These are phyloP conservation scores for Macrosteles quadrilineatus DNA, from an alignment of 1,140 invertebrate genomes.

Conservation along the genomic window DNA sequence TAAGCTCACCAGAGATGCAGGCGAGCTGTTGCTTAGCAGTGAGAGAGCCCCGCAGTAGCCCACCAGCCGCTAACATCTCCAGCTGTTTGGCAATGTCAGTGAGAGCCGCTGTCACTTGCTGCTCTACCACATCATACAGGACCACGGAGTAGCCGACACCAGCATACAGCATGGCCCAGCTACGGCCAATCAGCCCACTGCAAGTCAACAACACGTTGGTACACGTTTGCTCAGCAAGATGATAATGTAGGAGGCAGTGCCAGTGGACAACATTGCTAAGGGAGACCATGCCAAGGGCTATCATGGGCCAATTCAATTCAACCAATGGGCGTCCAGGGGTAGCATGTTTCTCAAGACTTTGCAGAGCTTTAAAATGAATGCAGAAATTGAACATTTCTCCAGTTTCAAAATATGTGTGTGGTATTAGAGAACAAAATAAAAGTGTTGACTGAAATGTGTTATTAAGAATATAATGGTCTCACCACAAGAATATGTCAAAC, in stretches of 20 bases:
- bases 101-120: constrained; percentile 73
- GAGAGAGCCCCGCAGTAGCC: constrained; percentile 71
- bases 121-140: constrained; percentile 78
- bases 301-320: background rate
- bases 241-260: background rate
- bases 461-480: too few species aligned
- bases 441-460: too few species aligned
- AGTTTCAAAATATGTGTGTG: too few species aligned
- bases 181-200: constrained; percentile 90
- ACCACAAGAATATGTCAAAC: too few species aligned
- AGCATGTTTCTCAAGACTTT: too few species aligned
- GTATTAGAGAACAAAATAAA: too few species aligned
- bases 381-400: too few species aligned
- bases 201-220: too few species aligned
- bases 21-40: constrained; percentile 71
- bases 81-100: constrained; percentile 74
- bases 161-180: constrained; percentile 95
- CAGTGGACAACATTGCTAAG: background rate
- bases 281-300: background rate
- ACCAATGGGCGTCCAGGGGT: background rate
- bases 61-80: constrained; percentile 62
- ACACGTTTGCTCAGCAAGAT: constrained; percentile 19
- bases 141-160: constrained; percentile 85
- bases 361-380: too few species aligned
- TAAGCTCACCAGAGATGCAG: constrained; percentile 84